phyloP scores from a whole-genome alignment of 2,797 vertebrate genomes.

The Siniperca scherzeri region DNA sequence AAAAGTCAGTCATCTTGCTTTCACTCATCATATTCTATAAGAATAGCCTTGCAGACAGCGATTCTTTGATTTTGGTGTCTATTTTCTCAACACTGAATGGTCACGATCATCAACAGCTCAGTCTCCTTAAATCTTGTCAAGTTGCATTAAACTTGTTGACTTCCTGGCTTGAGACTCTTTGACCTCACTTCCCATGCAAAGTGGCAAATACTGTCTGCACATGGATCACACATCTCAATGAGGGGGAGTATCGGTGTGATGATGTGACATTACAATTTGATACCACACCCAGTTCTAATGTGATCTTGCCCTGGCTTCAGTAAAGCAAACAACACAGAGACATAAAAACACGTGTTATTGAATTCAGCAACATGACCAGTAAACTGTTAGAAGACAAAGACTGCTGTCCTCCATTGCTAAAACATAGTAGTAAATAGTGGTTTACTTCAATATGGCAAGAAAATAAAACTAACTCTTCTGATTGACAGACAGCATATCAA shows the following conservation, averaged over 20 bases:
- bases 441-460: background rate
- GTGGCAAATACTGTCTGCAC: slow-evolving; percentile 15
- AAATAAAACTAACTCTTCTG: background rate
- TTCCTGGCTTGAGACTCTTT: background rate
- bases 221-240: slow-evolving; percentile 40
- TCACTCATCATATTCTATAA: background rate
- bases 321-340: slow-evolving; percentile 28
- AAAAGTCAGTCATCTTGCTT: background rate
- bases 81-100: slow-evolving; percentile 41
- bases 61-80: slow-evolving; percentile 26
- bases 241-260: slow-evolving; percentile 30
- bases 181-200: slow-evolving; percentile 63
- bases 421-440: no score
- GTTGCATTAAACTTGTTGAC: background rate
- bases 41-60: background rate
- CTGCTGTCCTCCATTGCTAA: background rate
- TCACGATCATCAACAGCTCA: background rate
- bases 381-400: slow-evolving; percentile 27
- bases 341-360: slow-evolving; percentile 34
- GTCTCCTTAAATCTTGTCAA: background rate
- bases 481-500: background rate
- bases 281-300: background rate
- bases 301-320: slow-evolving; percentile 13
- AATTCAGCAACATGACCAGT: slow-evolving; percentile 5
- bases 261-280: slow-evolving; percentile 23